These are phyloP conservation scores for Tenthredo amoena DNA, from an alignment of 2,888 invertebrate species.

Conservation along the genomic window DNA sequence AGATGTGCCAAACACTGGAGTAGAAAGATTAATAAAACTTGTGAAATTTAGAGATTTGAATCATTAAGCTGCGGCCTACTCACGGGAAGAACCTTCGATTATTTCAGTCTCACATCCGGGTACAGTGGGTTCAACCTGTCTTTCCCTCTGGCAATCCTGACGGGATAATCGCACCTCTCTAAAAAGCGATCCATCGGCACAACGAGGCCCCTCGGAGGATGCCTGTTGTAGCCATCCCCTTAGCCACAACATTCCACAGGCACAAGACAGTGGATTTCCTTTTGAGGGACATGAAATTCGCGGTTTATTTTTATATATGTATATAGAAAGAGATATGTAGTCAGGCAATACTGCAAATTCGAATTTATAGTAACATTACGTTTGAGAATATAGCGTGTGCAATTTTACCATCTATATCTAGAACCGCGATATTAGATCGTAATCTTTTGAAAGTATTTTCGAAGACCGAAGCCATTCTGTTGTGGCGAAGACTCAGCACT, in stretches of 20 bases:
- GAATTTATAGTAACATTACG: not conserved
- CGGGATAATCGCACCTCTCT: conserved; percentile 86
- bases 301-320: not conserved
- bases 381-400: not conserved
- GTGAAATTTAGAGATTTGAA: not conserved
- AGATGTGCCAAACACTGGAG: conserved; percentile 79
- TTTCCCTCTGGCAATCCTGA: conserved; percentile 82
- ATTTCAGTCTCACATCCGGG: conserved; percentile 87
- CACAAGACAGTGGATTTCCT: conserved; percentile 92
- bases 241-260: conserved; percentile 91
- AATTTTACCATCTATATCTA: conserved; percentile 89
- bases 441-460: conserved; percentile 88
- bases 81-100: conserved; percentile 71
- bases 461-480: conserved; percentile 86
- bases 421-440: conserved; percentile 89
- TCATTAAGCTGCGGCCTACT: conserved; percentile 49
- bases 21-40: not conserved
- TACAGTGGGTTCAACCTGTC: conserved; percentile 80
- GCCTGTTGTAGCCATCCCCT: conserved; percentile 90
- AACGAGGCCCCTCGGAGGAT: conserved; percentile 87
- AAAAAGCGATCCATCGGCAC: conserved; percentile 88
- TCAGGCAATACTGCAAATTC: not conserved
- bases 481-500: conserved; percentile 88
- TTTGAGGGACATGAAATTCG: conserved; percentile 53
- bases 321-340: not conserved